Evolutionary conservation across 2,113 vertebrate species (phyloP).

Genomic region (Paralichthys olivaceus): DNA sequence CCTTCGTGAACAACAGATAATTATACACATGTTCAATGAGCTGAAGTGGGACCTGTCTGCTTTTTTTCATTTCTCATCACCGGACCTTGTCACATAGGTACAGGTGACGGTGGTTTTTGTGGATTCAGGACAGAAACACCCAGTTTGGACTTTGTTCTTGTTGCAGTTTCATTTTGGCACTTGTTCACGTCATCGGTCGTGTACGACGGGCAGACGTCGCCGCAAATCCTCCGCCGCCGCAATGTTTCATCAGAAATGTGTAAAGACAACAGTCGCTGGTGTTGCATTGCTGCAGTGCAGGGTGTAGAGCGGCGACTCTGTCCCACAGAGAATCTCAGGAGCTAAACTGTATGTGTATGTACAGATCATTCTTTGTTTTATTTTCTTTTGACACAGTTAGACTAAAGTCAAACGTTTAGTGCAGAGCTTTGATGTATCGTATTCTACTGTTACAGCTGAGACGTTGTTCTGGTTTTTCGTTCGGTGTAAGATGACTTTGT

Average conservation of each 20-base stretch:
- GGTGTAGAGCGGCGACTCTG: slow-evolving; percentile 30
- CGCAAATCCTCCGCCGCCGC: slow-evolving; percentile 20
- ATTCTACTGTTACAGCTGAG: slow-evolving; percentile 65
- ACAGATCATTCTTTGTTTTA: slow-evolving; percentile 54
- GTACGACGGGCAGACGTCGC: slow-evolving; percentile 36
- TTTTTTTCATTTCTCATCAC: slow-evolving; percentile 17
- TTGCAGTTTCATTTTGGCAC: slow-evolving; percentile 51
- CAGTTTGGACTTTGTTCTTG: slow-evolving; percentile 25
- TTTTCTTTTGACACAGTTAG: slow-evolving; percentile 63
- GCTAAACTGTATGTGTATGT: slow-evolving; percentile 66
- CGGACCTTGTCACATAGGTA: background rate
- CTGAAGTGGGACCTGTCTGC: slow-evolving; percentile 19
- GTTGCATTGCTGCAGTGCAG: slow-evolving; percentile 21
- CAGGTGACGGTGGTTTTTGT: slow-evolving; percentile 11
- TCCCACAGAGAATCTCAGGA: slow-evolving; percentile 79
- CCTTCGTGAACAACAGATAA: slow-evolving; percentile 39
- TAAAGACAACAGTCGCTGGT: background rate
- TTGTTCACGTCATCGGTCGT: slow-evolving; percentile 49
- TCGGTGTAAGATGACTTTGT: slow-evolving; percentile 74
- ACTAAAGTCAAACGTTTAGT: slow-evolving; percentile 58
- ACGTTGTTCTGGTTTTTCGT: slow-evolving; percentile 42
- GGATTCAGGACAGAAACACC: slow-evolving; percentile 20
- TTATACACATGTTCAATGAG: slow-evolving; percentile 13
- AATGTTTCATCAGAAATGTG: slow-evolving; percentile 1
- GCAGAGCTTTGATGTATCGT: slow-evolving; percentile 47